These are phyloP conservation scores for Zophobas atratus DNA, from an alignment of 1,140 invertebrate species.

Conservation along the genomic window DNA sequence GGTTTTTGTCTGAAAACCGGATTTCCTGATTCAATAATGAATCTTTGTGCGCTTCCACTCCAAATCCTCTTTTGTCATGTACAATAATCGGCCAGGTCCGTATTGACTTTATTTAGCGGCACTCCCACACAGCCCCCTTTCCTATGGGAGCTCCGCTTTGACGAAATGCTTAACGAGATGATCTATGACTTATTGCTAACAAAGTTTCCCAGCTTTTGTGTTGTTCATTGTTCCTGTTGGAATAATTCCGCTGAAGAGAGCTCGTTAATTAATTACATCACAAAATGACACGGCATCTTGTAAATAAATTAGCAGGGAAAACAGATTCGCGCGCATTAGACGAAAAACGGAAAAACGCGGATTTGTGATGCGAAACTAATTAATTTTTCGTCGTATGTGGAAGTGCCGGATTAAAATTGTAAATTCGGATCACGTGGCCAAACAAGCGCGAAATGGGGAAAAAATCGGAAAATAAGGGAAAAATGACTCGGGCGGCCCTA, in stretches of 20 bases:
- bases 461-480: neutral
- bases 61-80: conserved; percentile 25
- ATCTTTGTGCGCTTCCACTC: conserved; percentile 14
- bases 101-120: conserved; percentile 20
- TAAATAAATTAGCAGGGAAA: conserved; percentile 31
- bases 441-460: neutral
- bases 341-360: conserved; percentile 6
- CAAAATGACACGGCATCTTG: conserved; percentile 30
- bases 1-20: conserved; percentile 4
- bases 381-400: neutral
- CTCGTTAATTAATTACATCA: conserved; percentile 34
- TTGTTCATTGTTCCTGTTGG: conserved; percentile 31
- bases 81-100: conserved; percentile 25
- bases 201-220: conserved; percentile 35
- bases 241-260: conserved; percentile 29
- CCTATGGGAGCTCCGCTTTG: conserved; percentile 23
- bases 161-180: conserved; percentile 37
- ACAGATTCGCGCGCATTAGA: neutral
- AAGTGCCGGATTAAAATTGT: neutral
- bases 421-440: neutral
- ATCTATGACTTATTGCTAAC: conserved; percentile 43
- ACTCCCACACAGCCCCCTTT: conserved; percentile 4
- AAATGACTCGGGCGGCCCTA: neutral
- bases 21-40: conserved; percentile 21
- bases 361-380: neutral